Evolutionary conservation across 2,113 vertebrate species (phyloP).

Genomic region (Caranx ignobilis): DNA sequence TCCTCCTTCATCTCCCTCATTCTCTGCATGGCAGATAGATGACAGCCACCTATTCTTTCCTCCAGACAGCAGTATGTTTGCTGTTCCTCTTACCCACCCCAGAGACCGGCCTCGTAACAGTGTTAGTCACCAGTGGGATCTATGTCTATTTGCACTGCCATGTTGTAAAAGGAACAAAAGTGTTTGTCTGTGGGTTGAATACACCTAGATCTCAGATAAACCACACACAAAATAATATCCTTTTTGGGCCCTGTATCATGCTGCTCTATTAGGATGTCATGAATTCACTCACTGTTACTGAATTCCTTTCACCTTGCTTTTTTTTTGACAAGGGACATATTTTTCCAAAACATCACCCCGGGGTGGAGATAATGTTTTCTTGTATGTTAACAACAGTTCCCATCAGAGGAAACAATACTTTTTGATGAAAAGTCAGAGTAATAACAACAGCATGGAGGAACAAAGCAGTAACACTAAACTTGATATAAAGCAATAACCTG

Average conservation of each 20-base stretch:
- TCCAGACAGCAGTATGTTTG: slow-evolving; percentile 75
- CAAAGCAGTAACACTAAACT: slow-evolving; percentile 1
- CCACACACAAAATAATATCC: slow-evolving; percentile 40
- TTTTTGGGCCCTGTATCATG: slow-evolving; percentile 25
- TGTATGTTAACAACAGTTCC: slow-evolving; percentile 27
- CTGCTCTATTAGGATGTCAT: slow-evolving; percentile 22
- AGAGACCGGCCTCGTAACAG: slow-evolving; percentile 68
- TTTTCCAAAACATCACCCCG: slow-evolving; percentile 27
- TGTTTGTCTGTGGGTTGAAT: slow-evolving; percentile 57
- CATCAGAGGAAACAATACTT: slow-evolving; percentile 34
- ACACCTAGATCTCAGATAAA: slow-evolving; percentile 54
- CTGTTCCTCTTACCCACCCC: slow-evolving; percentile 73
- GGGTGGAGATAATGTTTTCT: slow-evolving; percentile 6
- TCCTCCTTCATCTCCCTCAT: slow-evolving; percentile 19
- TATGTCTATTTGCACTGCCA: slow-evolving; percentile 64
- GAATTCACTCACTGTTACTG: slow-evolving; percentile 30
- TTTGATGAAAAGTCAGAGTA: slow-evolving; percentile 41
- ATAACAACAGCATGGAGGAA: slow-evolving; percentile 24
- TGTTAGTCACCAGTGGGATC: slow-evolving; percentile 62
- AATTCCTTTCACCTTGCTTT: slow-evolving; percentile 19
- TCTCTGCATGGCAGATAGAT: slow-evolving; percentile 66
- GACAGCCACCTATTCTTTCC: slow-evolving; percentile 72
- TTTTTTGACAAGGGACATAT: slow-evolving; percentile 35
- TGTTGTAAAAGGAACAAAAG: slow-evolving; percentile 55
- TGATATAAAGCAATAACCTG: slow-evolving; percentile 26